Evolutionary conservation across 2,888 invertebrate species (phyloP).

Genomic region (Autographa pulchrina): DNA sequence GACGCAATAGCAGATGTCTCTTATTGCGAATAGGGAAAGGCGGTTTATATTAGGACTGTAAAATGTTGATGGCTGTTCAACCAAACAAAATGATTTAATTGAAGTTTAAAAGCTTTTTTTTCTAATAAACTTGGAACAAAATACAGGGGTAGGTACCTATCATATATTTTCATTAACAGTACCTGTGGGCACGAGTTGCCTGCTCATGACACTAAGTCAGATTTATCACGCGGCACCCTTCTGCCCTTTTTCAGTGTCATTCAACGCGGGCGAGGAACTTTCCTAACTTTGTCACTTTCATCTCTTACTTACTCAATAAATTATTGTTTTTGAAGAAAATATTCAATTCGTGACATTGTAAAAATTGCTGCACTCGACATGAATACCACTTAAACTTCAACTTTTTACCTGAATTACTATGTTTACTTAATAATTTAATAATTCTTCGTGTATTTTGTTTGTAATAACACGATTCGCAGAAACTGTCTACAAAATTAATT

Average conservation of each 20-base stretch:
- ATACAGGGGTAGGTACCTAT: slow-evolving; percentile 53
- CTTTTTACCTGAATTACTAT: slow-evolving; percentile 12
- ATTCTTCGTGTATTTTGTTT: background rate
- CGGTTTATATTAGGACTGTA: slow-evolving; percentile 6
- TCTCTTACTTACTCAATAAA: slow-evolving; percentile 39
- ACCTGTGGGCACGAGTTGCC: slow-evolving; percentile 74
- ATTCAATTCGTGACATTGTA: slow-evolving; percentile 21
- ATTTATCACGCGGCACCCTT: slow-evolving; percentile 79
- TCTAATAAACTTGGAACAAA: slow-evolving; percentile 41
- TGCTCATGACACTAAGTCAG: slow-evolving; percentile 80
- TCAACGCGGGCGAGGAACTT: slow-evolving; percentile 58
- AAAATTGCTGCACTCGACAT: slow-evolving; percentile 20
- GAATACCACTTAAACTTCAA: slow-evolving; percentile 21
- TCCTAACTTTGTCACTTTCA: slow-evolving; percentile 49
- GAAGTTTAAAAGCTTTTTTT: slow-evolving; percentile 25
- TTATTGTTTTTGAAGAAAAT: slow-evolving; percentile 43
- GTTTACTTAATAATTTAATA: too few species aligned
- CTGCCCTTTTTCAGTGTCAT: slow-evolving; percentile 73
- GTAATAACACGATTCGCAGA: background rate
- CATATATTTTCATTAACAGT: slow-evolving; percentile 83
- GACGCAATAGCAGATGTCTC: slow-evolving; percentile 50
- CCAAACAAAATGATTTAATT: slow-evolving; percentile 13
- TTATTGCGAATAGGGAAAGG: slow-evolving; percentile 38
- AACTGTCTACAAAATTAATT: slow-evolving; percentile 17
- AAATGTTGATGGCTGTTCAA: slow-evolving; percentile 2